These are phyloP conservation scores for Platichthys stellatus DNA, from an alignment of 2,113 vertebrate species.

Conservation along the genomic window DNA sequence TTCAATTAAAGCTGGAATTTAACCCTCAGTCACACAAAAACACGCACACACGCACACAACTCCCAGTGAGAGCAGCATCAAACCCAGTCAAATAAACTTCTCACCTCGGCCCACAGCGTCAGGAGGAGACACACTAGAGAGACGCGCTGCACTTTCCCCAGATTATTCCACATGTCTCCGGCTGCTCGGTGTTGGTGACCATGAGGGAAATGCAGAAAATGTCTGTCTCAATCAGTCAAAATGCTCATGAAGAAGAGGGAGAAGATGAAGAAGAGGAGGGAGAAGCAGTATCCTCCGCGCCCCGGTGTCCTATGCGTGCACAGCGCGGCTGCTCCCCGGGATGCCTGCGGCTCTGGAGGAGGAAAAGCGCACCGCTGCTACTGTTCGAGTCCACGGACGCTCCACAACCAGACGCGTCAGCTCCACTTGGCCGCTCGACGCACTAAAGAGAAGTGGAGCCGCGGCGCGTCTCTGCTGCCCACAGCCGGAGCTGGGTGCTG, in stretches of 20 bases:
- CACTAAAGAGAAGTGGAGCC: slow-evolving; percentile 51
- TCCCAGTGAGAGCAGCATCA: background rate
- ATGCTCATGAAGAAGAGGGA: slow-evolving; percentile 15
- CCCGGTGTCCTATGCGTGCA: slow-evolving; percentile 9
- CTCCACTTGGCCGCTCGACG: slow-evolving; percentile 56
- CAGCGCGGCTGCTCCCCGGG: slow-evolving; percentile 42
- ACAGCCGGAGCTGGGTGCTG: slow-evolving; percentile 25
- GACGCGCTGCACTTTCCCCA: slow-evolving; percentile 65
- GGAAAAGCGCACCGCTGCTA: slow-evolving; percentile 26
- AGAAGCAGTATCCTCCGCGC: slow-evolving; percentile 39
- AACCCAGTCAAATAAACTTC: slow-evolving; percentile 32
- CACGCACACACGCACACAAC: too few relatives aligned
- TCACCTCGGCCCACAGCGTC: slow-evolving; percentile 79
- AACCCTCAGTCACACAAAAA: background rate
- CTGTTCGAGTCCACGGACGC: slow-evolving; percentile 64
- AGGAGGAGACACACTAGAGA: slow-evolving; percentile 71
- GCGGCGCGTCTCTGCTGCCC: slow-evolving; percentile 54
- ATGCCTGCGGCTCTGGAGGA: slow-evolving; percentile 28
- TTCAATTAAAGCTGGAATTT: slow-evolving; percentile 64
- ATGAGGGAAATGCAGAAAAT: slow-evolving; percentile 56
- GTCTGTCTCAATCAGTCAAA: slow-evolving; percentile 39
- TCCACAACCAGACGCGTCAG: slow-evolving; percentile 41
- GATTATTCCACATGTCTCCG: slow-evolving; percentile 82
- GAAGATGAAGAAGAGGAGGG: slow-evolving; percentile 3
- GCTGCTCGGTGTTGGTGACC: slow-evolving; percentile 65